Evolutionary conservation across 2,888 invertebrate species (phyloP), one percentile per base, ranked within the genome.

Genomic region (Rhimphoctona megacephalus): DNA sequence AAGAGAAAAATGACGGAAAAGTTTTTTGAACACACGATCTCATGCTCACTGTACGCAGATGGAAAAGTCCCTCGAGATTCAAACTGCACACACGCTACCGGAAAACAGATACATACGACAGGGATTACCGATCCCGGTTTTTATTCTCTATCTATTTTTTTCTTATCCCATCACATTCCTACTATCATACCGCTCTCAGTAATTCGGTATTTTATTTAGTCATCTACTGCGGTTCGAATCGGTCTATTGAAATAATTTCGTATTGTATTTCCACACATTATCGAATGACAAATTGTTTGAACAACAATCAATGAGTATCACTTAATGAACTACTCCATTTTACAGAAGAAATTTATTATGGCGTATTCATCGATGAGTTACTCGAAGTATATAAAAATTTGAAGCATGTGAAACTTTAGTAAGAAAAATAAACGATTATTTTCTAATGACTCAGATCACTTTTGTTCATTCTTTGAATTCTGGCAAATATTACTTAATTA

Each of bases 1-100:
- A 22, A 5, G 19, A 57, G 43, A 69, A 54, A 69, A 19, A 67
- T 67, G 67, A 67, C 14, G 52, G 39, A 67, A 36, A 66, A 79
- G 54, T 54, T 67, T 57, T 17, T 30, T 54, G 43, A 30, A 9
- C 30, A 9, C 43, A 19, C 43, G 43, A 33, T 46, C 19, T n/a
- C 30, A 11, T 43, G 30, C 25, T 39, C 7, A 22, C n/a, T 33
- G 22, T 14, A 66, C 66, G 57, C 36, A 46, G 52, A 77, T n/a
- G n/a, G n/a, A 46, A 67, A 66, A 67, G n/a, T 49, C 22, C n/a
- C 52, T 7, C 30, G 66, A 52, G 33, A 66, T 52, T 36, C 22
- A 22, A 11, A 64, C 14, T 19, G 43, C 33, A 25, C 33, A 22
- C 11, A 43, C 43, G 69, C 22, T 14, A 19, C 69, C 46, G 69